Evolutionary conservation across 2,113 vertebrate species (phyloP).

Genomic region (Vireo altiloquus): DNA sequence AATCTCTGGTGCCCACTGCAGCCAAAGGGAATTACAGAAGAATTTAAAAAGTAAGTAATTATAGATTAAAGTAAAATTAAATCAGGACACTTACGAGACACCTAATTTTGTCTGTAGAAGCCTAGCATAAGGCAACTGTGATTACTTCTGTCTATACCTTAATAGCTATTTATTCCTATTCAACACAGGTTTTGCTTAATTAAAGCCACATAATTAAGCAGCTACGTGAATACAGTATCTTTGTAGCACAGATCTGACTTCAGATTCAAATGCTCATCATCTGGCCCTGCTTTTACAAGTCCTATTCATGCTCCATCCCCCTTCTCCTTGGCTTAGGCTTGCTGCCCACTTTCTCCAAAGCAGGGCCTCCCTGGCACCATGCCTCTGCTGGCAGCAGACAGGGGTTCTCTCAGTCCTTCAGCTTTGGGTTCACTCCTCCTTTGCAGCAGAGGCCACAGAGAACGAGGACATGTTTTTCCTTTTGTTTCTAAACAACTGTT

Average conservation of each 20-base stretch:
- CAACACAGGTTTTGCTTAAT: neutral
- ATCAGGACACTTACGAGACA: neutral
- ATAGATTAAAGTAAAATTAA: slow-evolving; percentile 14
- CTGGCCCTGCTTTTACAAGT: neutral
- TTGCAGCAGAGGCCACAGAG: slow-evolving; percentile 13
- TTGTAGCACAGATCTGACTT: neutral
- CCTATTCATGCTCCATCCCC: neutral
- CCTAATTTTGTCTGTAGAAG: slow-evolving; percentile 8
- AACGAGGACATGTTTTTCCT: neutral
- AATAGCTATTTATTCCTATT: neutral
- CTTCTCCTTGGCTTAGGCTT: slow-evolving; percentile 15
- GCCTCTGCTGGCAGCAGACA: slow-evolving; percentile 36
- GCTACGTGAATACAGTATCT: neutral
- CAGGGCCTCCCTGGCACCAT: slow-evolving; percentile 40
- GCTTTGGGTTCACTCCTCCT: slow-evolving; percentile 19
- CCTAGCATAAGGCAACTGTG: neutral
- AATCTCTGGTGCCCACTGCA: neutral
- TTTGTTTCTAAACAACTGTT: slow-evolving; percentile 53
- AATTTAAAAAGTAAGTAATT: neutral
- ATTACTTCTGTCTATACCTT: slow-evolving; percentile 15
- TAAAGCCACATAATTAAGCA: neutral
- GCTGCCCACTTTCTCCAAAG: slow-evolving; percentile 39
- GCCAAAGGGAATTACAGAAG: slow-evolving; percentile 6
- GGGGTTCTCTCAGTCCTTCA: slow-evolving; percentile 32
- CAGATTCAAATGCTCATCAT: slow-evolving; percentile 2